Evolutionary conservation across 1,140 invertebrate genomes (phyloP).

Genomic region (Drosophila rufa): DNA sequence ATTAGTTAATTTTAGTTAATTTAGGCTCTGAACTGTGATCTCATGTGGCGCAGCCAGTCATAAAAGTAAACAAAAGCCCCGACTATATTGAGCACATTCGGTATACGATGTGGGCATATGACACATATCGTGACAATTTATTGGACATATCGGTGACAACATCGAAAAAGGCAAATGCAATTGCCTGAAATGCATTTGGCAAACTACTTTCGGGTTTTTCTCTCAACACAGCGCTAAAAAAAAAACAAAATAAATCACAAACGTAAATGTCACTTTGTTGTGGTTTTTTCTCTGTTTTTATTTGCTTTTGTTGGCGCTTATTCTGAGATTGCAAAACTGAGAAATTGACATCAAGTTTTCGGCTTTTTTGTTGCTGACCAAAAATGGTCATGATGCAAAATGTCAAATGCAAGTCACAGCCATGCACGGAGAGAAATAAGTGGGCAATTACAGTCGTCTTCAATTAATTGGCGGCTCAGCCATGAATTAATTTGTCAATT

Average conservation of each 20-base stretch:
- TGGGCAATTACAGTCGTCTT: slow-evolving; percentile 6
- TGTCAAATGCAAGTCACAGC: slow-evolving; percentile 66
- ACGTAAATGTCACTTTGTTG: slow-evolving; percentile 61
- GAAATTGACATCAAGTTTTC: slow-evolving; percentile 56
- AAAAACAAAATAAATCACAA: slow-evolving; percentile 24
- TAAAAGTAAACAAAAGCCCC: slow-evolving; percentile 22
- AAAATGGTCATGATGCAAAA: slow-evolving; percentile 69
- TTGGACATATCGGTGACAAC: slow-evolving; percentile 75
- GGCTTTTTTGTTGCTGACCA: slow-evolving; percentile 45
- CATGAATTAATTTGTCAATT: slow-evolving; percentile 8
- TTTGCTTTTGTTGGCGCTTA: slow-evolving; percentile 67
- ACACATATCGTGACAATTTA: slow-evolving; percentile 74
- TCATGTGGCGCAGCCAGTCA: slow-evolving; percentile 34
- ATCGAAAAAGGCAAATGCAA: slow-evolving; percentile 71
- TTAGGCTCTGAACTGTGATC: slow-evolving; percentile 49
- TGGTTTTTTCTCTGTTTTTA: slow-evolving; percentile 20
- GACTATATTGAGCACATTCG: slow-evolving; percentile 16
- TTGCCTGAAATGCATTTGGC: slow-evolving; percentile 59
- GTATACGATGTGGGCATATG: slow-evolving; percentile 29
- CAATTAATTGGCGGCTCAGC: slow-evolving; percentile 15
- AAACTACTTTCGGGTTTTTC: slow-evolving; percentile 38
- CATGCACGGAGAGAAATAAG: slow-evolving; percentile 45
- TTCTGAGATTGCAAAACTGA: slow-evolving; percentile 63
- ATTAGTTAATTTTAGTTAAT: slow-evolving; percentile 72
- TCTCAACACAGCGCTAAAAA: slow-evolving; percentile 8